Evolutionary conservation across 2,113 vertebrate genomes (phyloP).

Genomic region (Numida meleagris): DNA sequence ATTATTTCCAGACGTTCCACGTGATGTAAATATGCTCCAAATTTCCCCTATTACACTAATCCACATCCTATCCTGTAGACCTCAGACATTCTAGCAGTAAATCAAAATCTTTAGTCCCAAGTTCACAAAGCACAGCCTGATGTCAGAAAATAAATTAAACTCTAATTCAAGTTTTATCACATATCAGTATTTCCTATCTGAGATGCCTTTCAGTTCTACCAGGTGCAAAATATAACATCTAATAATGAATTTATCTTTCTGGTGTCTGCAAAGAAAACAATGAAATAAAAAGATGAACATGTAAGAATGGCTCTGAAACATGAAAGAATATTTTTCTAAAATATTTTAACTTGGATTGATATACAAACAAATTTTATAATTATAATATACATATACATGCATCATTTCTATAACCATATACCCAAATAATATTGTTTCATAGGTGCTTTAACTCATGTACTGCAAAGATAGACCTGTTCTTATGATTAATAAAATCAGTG

Average conservation of each 20-base stretch:
- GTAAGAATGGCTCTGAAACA: background rate
- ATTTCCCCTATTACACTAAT: background rate
- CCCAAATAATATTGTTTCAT: background rate
- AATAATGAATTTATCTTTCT: background rate
- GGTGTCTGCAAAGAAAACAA: background rate
- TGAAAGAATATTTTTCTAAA: background rate
- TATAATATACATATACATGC: background rate
- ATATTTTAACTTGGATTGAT: background rate
- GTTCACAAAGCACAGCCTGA: background rate
- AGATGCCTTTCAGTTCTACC: background rate
- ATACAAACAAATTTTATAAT: background rate
- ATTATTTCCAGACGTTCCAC: background rate
- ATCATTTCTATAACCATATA: background rate
- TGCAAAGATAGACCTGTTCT: background rate
- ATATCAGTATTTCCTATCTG: background rate
- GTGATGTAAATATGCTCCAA: background rate
- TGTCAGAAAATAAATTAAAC: background rate
- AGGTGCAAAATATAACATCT: background rate
- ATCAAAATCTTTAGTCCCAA: background rate
- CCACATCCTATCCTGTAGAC: background rate
- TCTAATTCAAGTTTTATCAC: background rate
- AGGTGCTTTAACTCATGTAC: background rate
- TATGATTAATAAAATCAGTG: background rate
- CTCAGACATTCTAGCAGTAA: background rate
- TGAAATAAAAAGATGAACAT: background rate